phyloP scores from a whole-genome alignment of 1,140 invertebrate genomes.

The Brachionus asplanchnoidis region DNA sequence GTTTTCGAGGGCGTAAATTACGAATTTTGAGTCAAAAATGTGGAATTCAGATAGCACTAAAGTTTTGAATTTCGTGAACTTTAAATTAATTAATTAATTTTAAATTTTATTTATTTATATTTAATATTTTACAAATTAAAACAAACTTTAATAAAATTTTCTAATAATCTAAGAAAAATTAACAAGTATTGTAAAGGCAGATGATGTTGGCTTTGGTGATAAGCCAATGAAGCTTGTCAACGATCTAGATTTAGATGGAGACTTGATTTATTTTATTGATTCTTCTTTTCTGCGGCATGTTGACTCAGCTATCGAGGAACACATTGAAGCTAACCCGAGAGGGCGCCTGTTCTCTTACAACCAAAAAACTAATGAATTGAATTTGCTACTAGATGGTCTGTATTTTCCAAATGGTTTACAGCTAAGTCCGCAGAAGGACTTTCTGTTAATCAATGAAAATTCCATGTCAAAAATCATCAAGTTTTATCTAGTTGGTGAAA shows the following conservation, averaged over 20 bases:
- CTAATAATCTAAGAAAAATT: background rate
- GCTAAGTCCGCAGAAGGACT: background rate
- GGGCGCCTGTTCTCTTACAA: conserved; percentile 17
- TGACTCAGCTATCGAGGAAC: background rate
- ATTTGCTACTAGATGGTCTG: background rate
- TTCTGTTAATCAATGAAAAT: conserved; percentile 25
- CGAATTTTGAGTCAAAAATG: no score
- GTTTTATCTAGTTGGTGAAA: background rate
- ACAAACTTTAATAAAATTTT: background rate
- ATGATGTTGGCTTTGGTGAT: conserved; percentile 1
- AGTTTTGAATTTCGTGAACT: no score
- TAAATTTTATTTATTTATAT: no score
- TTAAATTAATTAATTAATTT: no score
- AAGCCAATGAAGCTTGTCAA: background rate
- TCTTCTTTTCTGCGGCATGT: background rate
- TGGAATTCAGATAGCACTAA: no score
- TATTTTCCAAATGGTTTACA: conserved; percentile 40
- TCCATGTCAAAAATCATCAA: conserved; percentile 9
- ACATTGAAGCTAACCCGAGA: background rate
- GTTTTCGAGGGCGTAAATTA: no score
- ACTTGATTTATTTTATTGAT: conserved; percentile 39
- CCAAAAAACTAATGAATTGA: conserved; percentile 27
- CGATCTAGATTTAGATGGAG: conserved; percentile 12
- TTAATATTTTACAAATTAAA: background rate
- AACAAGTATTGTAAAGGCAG: background rate